phyloP scores from a whole-genome alignment of 1,140 invertebrate genomes.

The Aporrectodea caliginosa region DNA sequence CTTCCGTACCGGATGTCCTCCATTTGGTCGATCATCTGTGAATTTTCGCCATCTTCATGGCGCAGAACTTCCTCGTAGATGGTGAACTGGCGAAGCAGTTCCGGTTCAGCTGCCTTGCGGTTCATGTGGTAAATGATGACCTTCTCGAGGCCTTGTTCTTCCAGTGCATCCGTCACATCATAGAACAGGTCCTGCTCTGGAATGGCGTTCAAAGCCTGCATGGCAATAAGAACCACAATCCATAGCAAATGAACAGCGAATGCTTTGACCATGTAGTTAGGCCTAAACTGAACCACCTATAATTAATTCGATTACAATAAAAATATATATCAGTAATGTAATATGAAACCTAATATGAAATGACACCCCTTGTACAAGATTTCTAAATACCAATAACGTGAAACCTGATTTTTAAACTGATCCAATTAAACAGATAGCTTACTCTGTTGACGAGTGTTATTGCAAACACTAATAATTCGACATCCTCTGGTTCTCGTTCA shows the following conservation, averaged over 20 bases:
- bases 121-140: constrained; percentile 84
- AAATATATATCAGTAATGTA: too few species aligned
- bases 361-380: too few species aligned
- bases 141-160: constrained; percentile 90
- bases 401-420: too few species aligned
- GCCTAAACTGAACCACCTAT: too few species aligned
- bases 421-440: constrained; percentile 27
- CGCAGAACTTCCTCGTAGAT: constrained; percentile 90
- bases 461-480: constrained; percentile 90
- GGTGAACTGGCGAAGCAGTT: constrained; percentile 87
- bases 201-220: constrained; percentile 79
- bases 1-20: background rate
- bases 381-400: too few species aligned
- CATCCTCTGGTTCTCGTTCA: constrained; percentile 90
- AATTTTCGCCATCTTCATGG: constrained; percentile 69
- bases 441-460: constrained; percentile 92
- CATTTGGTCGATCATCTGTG: background rate
- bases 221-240: too few species aligned
- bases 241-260: too few species aligned
- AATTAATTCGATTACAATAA: too few species aligned
- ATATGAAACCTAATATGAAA: too few species aligned
- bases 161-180: constrained; percentile 91
- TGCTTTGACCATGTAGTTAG: too few species aligned
- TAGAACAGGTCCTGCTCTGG: constrained; percentile 97
- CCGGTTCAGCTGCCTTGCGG: constrained; percentile 77